phyloP scores from a whole-genome alignment of 2,888 invertebrate species.

The Papilio demoleus region DNA sequence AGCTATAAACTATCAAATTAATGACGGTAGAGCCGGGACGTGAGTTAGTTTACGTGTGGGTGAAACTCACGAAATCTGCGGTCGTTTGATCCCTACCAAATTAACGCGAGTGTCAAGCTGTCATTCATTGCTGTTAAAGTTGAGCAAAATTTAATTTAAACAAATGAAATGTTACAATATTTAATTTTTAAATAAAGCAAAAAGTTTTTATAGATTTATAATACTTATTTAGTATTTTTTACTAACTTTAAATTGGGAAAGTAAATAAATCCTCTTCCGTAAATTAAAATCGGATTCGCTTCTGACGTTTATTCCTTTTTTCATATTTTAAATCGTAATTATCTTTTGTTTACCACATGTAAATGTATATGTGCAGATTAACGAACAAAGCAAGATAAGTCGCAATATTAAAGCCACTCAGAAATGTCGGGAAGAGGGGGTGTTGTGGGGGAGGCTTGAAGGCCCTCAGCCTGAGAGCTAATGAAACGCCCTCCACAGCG shows the following conservation, averaged over 20 bases:
- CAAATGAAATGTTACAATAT: neutral
- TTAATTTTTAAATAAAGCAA: neutral
- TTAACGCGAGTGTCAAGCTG: constrained; percentile 8
- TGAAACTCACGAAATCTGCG: neutral
- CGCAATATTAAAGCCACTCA: constrained; percentile 21
- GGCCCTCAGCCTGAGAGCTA: constrained; percentile 24
- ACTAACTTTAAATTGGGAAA: too few relatives aligned
- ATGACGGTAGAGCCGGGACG: neutral
- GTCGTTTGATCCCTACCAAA: neutral
- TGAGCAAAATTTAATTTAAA: neutral
- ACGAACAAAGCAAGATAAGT: constrained; percentile 1
- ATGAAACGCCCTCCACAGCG: constrained; percentile 24
- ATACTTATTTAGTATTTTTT: too few relatives aligned
- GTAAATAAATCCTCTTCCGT: too few relatives aligned
- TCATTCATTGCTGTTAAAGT: constrained; percentile 10
- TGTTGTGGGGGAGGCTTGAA: constrained; percentile 10
- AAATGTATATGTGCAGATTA: neutral
- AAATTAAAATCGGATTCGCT: too few relatives aligned
- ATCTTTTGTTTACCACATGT: too few relatives aligned
- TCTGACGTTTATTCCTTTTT: too few relatives aligned
- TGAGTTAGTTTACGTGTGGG: neutral
- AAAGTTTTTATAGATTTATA: too few relatives aligned
- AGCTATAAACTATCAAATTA: neutral
- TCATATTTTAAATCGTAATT: too few relatives aligned
- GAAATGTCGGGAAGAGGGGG: neutral